Conservation (phyloP, 2,797 vertebrate genomes). For the Muscicapa striata region DNA sequence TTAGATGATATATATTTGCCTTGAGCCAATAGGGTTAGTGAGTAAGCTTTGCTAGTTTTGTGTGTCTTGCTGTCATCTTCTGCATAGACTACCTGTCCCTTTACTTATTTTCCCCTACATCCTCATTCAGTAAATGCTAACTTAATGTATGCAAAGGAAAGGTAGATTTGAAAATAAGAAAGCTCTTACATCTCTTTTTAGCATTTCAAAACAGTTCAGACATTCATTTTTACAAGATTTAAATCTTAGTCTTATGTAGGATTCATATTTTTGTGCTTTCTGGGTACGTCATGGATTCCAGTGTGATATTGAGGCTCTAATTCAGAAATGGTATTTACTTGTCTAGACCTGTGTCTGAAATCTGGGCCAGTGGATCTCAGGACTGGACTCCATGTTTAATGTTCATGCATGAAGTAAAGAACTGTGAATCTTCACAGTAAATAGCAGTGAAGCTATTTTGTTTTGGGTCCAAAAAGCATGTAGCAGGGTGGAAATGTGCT, state of each 20-base stretch:
- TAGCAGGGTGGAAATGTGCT: background rate
- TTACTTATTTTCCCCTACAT: background rate
- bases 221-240: background rate
- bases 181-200: background rate
- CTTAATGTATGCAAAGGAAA: background rate
- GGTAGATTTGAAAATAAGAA: constrained; percentile 31
- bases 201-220: background rate
- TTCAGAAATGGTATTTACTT: background rate
- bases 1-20: background rate
- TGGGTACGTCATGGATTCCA: background rate
- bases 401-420: background rate
- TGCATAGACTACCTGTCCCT: background rate
- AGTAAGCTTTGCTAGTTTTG: background rate
- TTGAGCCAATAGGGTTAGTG: background rate
- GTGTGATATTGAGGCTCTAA: background rate
- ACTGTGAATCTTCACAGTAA: background rate
- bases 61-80: constrained; percentile 1
- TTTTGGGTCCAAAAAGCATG: background rate
- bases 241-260: background rate
- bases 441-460: background rate
- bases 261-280: background rate
- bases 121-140: background rate
- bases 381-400: background rate
- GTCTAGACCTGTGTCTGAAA: background rate
- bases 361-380: background rate